These are phyloP conservation scores for Corydoras maculifer DNA, from an alignment of 2,113 vertebrate genomes.

Conservation along the genomic window DNA sequence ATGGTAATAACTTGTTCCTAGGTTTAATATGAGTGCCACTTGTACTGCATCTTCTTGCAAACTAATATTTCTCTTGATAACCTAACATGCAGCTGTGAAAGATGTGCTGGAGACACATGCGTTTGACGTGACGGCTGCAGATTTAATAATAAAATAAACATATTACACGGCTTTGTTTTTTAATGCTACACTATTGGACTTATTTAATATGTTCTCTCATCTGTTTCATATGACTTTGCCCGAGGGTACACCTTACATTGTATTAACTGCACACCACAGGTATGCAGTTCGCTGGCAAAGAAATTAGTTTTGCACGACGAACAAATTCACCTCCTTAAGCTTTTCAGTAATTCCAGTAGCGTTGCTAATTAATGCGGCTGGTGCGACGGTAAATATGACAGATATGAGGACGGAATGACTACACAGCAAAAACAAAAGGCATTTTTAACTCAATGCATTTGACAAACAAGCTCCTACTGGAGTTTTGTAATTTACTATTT, in stretches of 20 bases:
- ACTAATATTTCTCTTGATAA: too few species aligned
- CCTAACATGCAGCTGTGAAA: too few species aligned
- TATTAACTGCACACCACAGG: constrained; percentile 46
- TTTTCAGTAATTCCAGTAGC: constrained; percentile 47
- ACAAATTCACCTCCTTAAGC: constrained; percentile 49
- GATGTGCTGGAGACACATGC: too few species aligned
- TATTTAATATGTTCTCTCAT: constrained; percentile 25
- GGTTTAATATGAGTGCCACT: neutral
- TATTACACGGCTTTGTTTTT: constrained; percentile 11
- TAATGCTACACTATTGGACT: constrained; percentile 4
- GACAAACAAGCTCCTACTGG: too few species aligned
- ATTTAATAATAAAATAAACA: constrained; percentile 4
- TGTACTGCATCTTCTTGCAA: neutral
- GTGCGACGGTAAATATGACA: constrained; percentile 24
- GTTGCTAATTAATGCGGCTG: constrained; percentile 48
- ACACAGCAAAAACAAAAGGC: too few species aligned
- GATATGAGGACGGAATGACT: too few species aligned
- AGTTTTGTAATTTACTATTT: too few species aligned
- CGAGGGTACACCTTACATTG: constrained; percentile 40
- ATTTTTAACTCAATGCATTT: too few species aligned
- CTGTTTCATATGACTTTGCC: constrained; percentile 44
- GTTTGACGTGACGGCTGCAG: too few species aligned
- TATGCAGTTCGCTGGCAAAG: constrained; percentile 49
- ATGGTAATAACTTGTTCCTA: neutral
- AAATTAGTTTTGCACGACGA: constrained; percentile 51